Percentiles rank a stretch among this genome's conserved stretches.
These are phyloP conservation scores for Tetragonula carbonaria DNA, from an alignment of 2,888 invertebrate genomes.

Conservation along the genomic window DNA sequence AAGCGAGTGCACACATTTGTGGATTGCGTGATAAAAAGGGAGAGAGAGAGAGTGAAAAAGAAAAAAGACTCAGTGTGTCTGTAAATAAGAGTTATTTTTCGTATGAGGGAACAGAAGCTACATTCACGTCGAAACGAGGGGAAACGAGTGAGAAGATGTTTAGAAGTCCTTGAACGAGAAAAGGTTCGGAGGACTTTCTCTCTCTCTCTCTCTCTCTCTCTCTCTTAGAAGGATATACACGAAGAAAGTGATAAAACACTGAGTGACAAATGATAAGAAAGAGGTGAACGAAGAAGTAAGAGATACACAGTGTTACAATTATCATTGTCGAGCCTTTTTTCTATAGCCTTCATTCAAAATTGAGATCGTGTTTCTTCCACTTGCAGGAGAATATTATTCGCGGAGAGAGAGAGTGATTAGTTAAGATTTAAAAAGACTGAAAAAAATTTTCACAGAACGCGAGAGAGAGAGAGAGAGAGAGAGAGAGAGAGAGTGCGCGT, in stretches of 20 bases:
- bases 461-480: conserved; percentile 10
- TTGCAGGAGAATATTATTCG: conserved; percentile 26
- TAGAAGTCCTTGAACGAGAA: conserved; percentile 53
- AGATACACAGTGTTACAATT: conserved; percentile 24
- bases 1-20: conserved; percentile 33
- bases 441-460: conserved; percentile 25
- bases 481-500: conserved; percentile 1
- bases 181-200: conserved; percentile 54
- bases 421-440: conserved; percentile 40
- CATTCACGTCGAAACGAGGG: conserved; percentile 53
- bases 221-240: conserved; percentile 37
- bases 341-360: conserved; percentile 30
- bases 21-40: conserved; percentile 49
- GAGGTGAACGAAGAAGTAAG: conserved; percentile 15
- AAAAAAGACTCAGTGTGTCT: conserved; percentile 54
- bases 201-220: conserved; percentile 48
- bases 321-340: conserved; percentile 7
- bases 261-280: background rate
- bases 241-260: conserved; percentile 17
- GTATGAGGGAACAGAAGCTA: conserved; percentile 77
- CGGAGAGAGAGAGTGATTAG: conserved; percentile 33
- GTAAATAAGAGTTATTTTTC: conserved; percentile 77
- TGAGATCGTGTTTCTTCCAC: conserved; percentile 55
- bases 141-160: conserved; percentile 56
- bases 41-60: conserved; percentile 60